phyloP scores from a whole-genome alignment of 2,113 vertebrate genomes.

The Egretta garzetta region DNA sequence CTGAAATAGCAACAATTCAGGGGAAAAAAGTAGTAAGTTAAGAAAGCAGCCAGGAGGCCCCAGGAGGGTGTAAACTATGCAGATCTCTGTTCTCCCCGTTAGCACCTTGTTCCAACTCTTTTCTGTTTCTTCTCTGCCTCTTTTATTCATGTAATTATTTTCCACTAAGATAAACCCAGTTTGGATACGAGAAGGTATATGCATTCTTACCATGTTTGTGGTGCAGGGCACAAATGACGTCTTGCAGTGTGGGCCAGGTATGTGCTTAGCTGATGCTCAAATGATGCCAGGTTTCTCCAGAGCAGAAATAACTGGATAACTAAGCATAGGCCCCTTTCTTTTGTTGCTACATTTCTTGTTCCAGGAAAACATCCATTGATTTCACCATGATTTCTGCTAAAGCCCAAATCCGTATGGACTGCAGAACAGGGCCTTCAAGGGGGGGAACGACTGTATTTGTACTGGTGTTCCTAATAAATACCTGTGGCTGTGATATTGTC shows the following conservation, averaged over 20 bases:
- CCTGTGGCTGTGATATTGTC: neutral
- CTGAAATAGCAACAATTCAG: constrained; percentile 5
- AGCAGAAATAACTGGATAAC: neutral
- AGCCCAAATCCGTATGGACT: neutral
- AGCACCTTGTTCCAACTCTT: neutral
- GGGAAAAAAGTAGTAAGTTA: neutral
- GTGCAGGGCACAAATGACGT: neutral
- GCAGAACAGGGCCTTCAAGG: neutral
- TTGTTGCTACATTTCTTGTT: neutral
- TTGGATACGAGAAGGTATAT: neutral
- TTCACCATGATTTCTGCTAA: neutral
- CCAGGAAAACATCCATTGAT: neutral
- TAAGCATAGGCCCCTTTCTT: neutral
- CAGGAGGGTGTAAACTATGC: neutral
- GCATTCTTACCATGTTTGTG: neutral
- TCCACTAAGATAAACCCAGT: neutral
- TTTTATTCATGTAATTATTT: neutral
- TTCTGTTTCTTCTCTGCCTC: neutral
- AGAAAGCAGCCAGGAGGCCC: neutral
- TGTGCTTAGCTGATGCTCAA: neutral
- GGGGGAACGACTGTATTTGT: neutral
- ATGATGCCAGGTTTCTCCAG: neutral
- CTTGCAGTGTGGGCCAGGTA: neutral
- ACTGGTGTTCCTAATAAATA: neutral
- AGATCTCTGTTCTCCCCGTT: neutral